Evolutionary conservation across 2,113 vertebrate genomes (phyloP).

Genomic region (Rhinoderma darwinii): DNA sequence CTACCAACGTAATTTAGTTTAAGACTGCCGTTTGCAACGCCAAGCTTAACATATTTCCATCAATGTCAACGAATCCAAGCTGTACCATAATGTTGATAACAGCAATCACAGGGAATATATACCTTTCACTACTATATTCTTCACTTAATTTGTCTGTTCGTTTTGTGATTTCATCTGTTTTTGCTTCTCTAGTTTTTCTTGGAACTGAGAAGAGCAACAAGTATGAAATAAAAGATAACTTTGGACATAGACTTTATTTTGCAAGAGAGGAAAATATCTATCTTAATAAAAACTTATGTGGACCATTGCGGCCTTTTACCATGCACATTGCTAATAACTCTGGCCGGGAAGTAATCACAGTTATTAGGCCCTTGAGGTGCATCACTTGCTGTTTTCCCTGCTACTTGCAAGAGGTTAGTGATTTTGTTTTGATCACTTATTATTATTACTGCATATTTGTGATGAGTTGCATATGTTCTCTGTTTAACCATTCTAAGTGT

Average conservation of each 20-base stretch:
- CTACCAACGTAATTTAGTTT: too few relatives aligned
- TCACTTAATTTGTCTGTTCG: neutral
- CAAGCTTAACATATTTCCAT: too few relatives aligned
- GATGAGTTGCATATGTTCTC: constrained; percentile 35
- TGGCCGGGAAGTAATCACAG: constrained; percentile 85
- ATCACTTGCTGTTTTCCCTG: constrained; percentile 93
- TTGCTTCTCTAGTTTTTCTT: constrained; percentile 80
- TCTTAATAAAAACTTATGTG: constrained; percentile 88
- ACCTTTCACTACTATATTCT: neutral
- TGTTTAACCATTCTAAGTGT: neutral
- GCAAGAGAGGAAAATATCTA: constrained; percentile 93
- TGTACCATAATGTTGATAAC: neutral
- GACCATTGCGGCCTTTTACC: constrained; percentile 85
- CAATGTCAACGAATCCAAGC: too few relatives aligned
- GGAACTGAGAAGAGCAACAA: constrained; percentile 94
- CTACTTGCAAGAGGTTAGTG: constrained; percentile 90
- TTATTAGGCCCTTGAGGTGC: constrained; percentile 88
- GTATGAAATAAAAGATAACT: constrained; percentile 89
- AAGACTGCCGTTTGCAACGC: too few relatives aligned
- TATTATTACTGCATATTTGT: constrained; percentile 33
- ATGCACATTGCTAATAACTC: constrained; percentile 85
- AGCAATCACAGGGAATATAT: neutral
- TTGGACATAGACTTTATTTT: constrained; percentile 94
- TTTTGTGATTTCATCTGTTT: neutral
- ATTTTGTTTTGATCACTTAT: constrained; percentile 29